These are phyloP conservation scores for Clavelina lepadiformis DNA, from an alignment of 23 tunicate species.

Conservation along the genomic window DNA sequence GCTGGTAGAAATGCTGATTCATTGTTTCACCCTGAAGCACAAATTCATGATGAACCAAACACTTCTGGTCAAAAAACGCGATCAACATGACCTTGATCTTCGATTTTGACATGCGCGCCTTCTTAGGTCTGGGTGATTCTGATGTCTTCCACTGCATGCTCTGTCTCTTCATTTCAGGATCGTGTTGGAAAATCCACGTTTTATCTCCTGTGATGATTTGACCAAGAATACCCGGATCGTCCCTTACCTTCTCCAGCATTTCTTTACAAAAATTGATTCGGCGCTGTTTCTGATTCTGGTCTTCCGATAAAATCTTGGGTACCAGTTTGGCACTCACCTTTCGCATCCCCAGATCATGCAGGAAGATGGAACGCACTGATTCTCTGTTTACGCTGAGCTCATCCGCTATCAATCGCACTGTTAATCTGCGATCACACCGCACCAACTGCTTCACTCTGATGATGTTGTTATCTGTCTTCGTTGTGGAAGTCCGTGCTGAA, in stretches of 20 bases:
- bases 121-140: slow-evolving; percentile 12
- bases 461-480: too few species aligned
- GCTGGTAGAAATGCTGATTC: slow-evolving; percentile 7
- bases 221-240: slow-evolving; percentile 2
- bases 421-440: too few species aligned
- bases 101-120: slow-evolving; percentile 11
- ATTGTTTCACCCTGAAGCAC: slow-evolving; percentile 13
- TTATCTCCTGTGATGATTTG: slow-evolving; percentile 9
- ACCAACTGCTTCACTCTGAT: too few species aligned
- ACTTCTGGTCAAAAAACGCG: slow-evolving; percentile 1
- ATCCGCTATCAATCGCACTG: too few species aligned
- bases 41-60: slow-evolving; percentile 2
- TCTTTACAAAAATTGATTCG: too few species aligned
- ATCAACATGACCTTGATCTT: slow-evolving; percentile 13
- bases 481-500: too few species aligned
- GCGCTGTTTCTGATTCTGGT: slow-evolving; percentile 3
- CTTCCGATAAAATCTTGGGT: slow-evolving; percentile 1
- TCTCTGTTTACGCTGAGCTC: too few species aligned
- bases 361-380: neutral
- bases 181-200: slow-evolving; percentile 10
- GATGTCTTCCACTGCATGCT: slow-evolving; percentile 13
- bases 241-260: neutral
- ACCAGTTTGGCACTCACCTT: slow-evolving; percentile 15
- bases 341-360: slow-evolving; percentile 6
- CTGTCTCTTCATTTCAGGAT: slow-evolving; percentile 20